These are phyloP conservation scores for Xestia c-nigrum DNA, from an alignment of 2,888 invertebrate genomes.

Conservation along the genomic window DNA sequence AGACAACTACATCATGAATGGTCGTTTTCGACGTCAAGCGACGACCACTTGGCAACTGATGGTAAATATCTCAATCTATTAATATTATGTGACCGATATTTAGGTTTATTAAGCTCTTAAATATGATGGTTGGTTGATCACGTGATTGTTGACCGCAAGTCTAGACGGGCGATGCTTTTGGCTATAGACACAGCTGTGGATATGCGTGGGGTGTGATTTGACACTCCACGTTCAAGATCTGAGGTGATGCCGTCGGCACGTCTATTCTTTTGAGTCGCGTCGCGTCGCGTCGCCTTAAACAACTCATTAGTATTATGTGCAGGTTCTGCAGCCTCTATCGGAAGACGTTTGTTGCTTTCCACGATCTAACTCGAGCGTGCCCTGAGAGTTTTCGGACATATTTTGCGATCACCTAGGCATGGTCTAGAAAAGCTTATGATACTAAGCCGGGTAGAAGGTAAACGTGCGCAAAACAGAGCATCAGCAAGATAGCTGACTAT, in stretches of 20 bases:
- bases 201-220: constrained; percentile 1
- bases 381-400: neutral
- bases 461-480: neutral
- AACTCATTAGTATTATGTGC: neutral
- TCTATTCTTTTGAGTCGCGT: neutral
- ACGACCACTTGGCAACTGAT: constrained; percentile 51
- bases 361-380: neutral
- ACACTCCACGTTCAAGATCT: neutral
- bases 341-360: neutral
- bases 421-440: neutral
- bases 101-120: constrained; percentile 22
- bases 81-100: constrained; percentile 57
- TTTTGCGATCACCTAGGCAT: neutral
- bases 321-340: neutral
- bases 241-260: neutral
- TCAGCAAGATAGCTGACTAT: no score
- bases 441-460: neutral
- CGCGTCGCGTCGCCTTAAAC: no score
- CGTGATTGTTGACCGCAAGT: neutral
- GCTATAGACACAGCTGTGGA: constrained; percentile 11
- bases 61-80: constrained; percentile 37
- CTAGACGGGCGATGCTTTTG: constrained; percentile 20
- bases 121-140: neutral
- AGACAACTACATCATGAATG: constrained; percentile 23
- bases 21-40: constrained; percentile 51